Base-by-base conservation (phyloP, 2,888 invertebrate species). In the Polyploca ridens region DNA sequence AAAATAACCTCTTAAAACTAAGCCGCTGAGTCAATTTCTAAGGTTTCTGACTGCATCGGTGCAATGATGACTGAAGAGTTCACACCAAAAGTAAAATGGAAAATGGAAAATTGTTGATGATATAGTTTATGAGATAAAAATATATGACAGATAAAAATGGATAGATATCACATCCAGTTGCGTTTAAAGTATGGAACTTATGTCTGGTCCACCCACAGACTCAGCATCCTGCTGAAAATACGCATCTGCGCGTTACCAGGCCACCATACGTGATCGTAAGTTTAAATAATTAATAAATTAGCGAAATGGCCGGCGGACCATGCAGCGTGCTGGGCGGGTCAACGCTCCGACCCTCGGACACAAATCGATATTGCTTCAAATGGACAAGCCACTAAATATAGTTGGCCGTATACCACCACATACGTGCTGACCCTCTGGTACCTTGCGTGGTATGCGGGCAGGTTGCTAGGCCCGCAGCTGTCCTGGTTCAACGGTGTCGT, bases 251-350 rank as follows among this genome's bases (percentile, higher is more conserved):
- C 65, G 66, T 60, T 76, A 81, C 85, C 77, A 83, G 82, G 81
- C 72, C 71, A 79, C 70, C 78, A 88, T 84, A 77, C 72, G 72
- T 74, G 82, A 84, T 81, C 72, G 83, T 76, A 80, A 84, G 85
- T 84, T 82, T 89, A 87, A 89, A 89, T 92, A 91, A 92, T 92
- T 93, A 92, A 91, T 91, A 91, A 92, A 93, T 93, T 93, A 92
- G 89, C 90, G 89, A 90, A 91, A 86, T 87, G 76, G 85, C 82
- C 84, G 85, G 76, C 87, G 82, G 68, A 75, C 81, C 81, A 82
- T 77, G 78, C 73, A 68, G 73, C 77, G 79, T 77, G 78, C 77
- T 75, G 79, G 76, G 66, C 85, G 85, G 93, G 92, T 93, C 93
- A 90, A 88, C 86, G 93, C 86, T 82, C 92, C 74, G 85, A 76